Percentiles rank a stretch among this genome's conserved stretches.
phyloP scores from a whole-genome alignment of 2,888 invertebrate species.

The Plutella xylostella region DNA sequence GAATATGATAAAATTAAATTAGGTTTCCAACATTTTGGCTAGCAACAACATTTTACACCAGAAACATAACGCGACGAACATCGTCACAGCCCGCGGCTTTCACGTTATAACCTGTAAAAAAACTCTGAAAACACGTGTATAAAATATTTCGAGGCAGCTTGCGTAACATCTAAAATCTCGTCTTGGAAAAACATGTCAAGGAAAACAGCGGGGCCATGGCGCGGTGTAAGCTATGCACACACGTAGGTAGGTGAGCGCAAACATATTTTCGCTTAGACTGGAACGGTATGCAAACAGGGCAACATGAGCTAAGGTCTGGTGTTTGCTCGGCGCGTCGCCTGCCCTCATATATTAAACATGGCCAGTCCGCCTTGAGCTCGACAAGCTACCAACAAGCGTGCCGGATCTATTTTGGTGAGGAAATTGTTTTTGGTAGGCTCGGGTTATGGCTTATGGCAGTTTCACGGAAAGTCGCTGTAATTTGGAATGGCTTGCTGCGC shows the following conservation, averaged over 20 bases:
- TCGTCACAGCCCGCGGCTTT: not conserved
- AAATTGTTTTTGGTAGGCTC: too few species aligned
- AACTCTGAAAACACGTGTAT: not conserved
- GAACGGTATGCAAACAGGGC: slow-evolving; percentile 62
- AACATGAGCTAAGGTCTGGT: slow-evolving; percentile 56
- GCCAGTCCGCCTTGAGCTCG: slow-evolving; percentile 50
- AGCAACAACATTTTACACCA: too few species aligned
- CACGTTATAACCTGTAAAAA: not conserved
- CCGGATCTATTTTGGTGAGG: too few species aligned
- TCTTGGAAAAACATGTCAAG: slow-evolving; percentile 50
- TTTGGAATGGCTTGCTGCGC: too few species aligned
- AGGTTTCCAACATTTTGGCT: too few species aligned
- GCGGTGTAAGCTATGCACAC: slow-evolving; percentile 54
- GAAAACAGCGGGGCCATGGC: slow-evolving; percentile 43
- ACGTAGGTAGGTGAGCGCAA: too few species aligned
- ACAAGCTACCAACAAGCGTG: too few species aligned
- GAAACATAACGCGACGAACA: too few species aligned
- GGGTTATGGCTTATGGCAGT: too few species aligned
- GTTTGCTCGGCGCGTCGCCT: slow-evolving; percentile 64
- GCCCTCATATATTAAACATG: slow-evolving; percentile 68
- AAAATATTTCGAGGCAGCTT: not conserved
- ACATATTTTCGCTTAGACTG: slow-evolving; percentile 68
- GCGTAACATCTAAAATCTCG: slow-evolving; percentile 5
- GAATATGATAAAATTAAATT: too few species aligned
- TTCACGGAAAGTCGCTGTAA: too few species aligned